Conservation (phyloP, 2,888 invertebrate species). For the Drosophila picticornis region DNA sequence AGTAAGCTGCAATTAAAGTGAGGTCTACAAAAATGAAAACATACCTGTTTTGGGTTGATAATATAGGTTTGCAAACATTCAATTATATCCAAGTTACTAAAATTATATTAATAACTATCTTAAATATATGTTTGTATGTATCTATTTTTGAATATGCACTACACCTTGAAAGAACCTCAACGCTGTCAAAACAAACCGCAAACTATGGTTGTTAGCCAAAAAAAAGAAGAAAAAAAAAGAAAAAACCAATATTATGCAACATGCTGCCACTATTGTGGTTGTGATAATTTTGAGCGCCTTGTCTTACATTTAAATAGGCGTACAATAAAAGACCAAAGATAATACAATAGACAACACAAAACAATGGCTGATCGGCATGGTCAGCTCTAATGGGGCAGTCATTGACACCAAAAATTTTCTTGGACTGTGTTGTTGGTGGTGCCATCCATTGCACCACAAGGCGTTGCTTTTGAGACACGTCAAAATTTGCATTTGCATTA, state of each 20-base stretch:
- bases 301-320: constrained; percentile 52
- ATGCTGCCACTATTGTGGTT: constrained; percentile 25
- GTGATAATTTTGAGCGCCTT: constrained; percentile 51
- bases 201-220: constrained; percentile 20
- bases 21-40: constrained; percentile 4
- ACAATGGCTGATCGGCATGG: constrained; percentile 41
- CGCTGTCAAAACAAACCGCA: constrained; percentile 24
- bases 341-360: constrained; percentile 27
- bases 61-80: not conserved
- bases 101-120: not conserved
- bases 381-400: constrained; percentile 53
- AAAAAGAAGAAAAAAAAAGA: not conserved
- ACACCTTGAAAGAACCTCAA: constrained; percentile 59
- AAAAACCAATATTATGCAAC: constrained; percentile 34
- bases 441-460: constrained; percentile 57
- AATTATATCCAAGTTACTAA: not conserved
- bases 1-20: constrained; percentile 18
- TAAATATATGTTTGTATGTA: not conserved
- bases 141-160: constrained; percentile 28
- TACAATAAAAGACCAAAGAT: constrained; percentile 29
- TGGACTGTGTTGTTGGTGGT: constrained; percentile 30
- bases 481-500: constrained; percentile 54
- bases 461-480: constrained; percentile 26
- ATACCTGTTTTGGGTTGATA: not conserved
- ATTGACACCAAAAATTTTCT: constrained; percentile 52